Percentiles rank a stretch among this genome's conserved stretches.
phyloP scores from a whole-genome alignment of 2,797 vertebrate genomes.

The Manis pentadactyla region DNA sequence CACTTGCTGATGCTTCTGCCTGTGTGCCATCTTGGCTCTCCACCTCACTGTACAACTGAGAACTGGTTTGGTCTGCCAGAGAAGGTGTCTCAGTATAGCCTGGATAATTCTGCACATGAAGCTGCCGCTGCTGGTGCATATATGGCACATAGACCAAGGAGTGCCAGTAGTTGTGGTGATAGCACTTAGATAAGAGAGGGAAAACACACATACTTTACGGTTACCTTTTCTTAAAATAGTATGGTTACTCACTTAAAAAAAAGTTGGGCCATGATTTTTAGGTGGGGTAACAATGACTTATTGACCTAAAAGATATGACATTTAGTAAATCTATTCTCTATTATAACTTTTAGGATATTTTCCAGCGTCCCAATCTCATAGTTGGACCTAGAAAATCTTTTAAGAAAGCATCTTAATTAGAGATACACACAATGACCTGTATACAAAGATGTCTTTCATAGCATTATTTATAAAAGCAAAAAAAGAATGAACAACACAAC shows the following conservation, averaged over 20 bases:
- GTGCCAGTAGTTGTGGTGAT: conserved; percentile 93
- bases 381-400: conserved; percentile 35
- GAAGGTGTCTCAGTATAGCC: conserved; percentile 83
- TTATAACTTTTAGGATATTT: conserved; percentile 1
- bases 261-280: conserved; percentile 9
- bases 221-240: not conserved
- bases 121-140: conserved; percentile 86
- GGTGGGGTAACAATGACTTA: not conserved
- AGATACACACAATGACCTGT: not conserved
- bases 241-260: not conserved
- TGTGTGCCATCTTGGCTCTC: conserved; percentile 82
- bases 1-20: conserved; percentile 76
- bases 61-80: conserved; percentile 85
- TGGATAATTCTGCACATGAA: conserved; percentile 87
- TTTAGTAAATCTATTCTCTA: conserved; percentile 14
- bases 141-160: conserved; percentile 90
- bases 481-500: conserved; percentile 25
- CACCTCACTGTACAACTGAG: conserved; percentile 87
- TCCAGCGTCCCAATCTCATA: not conserved
- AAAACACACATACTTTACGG: not conserved
- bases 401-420: conserved; percentile 37
- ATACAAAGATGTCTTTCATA: conserved; percentile 28
- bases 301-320: conserved; percentile 10
- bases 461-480: conserved; percentile 49
- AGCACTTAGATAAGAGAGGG: conserved; percentile 88